phyloP scores from a whole-genome alignment of 2,888 invertebrate genomes.

The Glomeris marginata region DNA sequence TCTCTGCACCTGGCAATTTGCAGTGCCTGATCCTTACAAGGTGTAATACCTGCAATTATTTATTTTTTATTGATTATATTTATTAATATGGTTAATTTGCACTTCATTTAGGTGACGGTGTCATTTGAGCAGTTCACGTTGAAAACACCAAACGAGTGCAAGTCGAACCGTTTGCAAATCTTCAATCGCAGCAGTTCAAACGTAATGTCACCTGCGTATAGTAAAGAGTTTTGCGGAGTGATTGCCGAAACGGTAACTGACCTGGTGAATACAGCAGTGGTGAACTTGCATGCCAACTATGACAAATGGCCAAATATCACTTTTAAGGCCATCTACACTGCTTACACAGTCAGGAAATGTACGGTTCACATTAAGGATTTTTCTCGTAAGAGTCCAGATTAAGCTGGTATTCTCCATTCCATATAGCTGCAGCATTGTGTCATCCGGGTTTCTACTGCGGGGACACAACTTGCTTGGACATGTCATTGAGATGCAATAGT shows the following conservation, averaged over 20 bases:
- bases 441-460: conserved; percentile 62
- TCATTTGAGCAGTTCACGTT: conserved; percentile 46
- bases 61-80: too few species aligned
- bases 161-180: conserved; percentile 56
- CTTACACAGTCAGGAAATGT: neutral
- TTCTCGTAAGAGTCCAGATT: too few species aligned
- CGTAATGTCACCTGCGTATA: conserved; percentile 31
- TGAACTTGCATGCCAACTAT: too few species aligned
- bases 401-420: neutral
- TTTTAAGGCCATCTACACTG: neutral
- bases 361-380: neutral
- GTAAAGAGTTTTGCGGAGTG: conserved; percentile 71
- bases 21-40: too few species aligned
- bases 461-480: conserved; percentile 69
- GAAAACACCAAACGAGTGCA: conserved; percentile 59
- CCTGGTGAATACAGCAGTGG: conserved; percentile 36
- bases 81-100: too few species aligned
- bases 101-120: too few species aligned
- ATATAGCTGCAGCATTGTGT: conserved; percentile 17
- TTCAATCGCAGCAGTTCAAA: conserved; percentile 39
- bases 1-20: too few species aligned
- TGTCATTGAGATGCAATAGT: conserved; percentile 50
- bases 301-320: too few species aligned
- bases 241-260: conserved; percentile 64
- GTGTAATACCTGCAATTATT: too few species aligned